Conservation (phyloP, 2,113 vertebrate species). For the Spilogale gracilis region DNA sequence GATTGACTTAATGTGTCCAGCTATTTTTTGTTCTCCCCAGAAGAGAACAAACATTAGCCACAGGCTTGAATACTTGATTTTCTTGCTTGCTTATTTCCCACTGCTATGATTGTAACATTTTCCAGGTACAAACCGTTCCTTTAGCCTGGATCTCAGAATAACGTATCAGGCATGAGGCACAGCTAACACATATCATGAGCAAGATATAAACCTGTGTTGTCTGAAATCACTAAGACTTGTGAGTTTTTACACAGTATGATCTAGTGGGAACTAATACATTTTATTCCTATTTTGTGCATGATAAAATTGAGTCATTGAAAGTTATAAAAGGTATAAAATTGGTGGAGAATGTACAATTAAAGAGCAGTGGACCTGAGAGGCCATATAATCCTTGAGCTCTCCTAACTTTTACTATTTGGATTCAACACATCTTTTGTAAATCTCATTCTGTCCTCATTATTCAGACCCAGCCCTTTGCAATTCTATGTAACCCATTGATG, state of each 20-base stretch:
- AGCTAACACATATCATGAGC: neutral
- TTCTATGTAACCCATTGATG: neutral
- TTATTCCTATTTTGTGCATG: neutral
- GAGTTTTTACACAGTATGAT: neutral
- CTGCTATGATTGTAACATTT: neutral
- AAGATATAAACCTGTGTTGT: neutral
- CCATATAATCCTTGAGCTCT: neutral
- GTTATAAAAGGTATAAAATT: neutral
- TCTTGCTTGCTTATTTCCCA: neutral
- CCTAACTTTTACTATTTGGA: neutral
- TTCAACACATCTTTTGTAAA: neutral
- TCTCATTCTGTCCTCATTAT: neutral
- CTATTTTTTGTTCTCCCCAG: neutral
- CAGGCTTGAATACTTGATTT: neutral
- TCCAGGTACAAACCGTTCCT: neutral
- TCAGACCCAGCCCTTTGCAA: neutral
- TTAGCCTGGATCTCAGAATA: neutral
- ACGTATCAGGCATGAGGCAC: neutral
- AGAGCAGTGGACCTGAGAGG: neutral
- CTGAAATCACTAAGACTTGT: neutral
- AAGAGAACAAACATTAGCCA: neutral
- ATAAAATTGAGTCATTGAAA: constrained; percentile 10
- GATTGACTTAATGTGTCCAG: neutral
- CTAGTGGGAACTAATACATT: neutral
- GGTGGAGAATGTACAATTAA: neutral